phyloP scores from a whole-genome alignment of 2,888 invertebrate species.

The Phaedon cochleariae region DNA sequence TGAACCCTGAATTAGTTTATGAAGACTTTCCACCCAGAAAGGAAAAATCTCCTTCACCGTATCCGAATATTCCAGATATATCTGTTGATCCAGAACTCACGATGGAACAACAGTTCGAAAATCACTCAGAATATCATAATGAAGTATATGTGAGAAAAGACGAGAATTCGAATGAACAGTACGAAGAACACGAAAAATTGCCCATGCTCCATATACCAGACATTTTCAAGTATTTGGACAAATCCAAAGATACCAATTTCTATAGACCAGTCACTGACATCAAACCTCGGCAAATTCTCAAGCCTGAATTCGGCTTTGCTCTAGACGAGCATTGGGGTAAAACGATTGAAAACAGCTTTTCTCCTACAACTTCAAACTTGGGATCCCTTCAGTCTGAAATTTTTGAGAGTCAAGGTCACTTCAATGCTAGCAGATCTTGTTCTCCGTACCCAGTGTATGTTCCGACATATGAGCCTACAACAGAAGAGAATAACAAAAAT shows the following conservation, averaged over 20 bases:
- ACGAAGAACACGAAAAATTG: neutral
- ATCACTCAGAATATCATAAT: neutral
- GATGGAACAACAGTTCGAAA: neutral
- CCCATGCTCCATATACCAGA: slow-evolving; percentile 23
- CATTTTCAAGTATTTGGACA: slow-evolving; percentile 49
- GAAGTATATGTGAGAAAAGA: neutral
- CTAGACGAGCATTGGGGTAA: slow-evolving; percentile 47
- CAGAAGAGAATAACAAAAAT: neutral
- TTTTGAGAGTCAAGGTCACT: slow-evolving; percentile 60
- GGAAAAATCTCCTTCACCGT: slow-evolving; percentile 44
- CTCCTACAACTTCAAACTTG: slow-evolving; percentile 40
- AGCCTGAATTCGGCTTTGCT: slow-evolving; percentile 55
- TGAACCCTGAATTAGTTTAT: slow-evolving; percentile 4
- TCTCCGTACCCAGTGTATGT: slow-evolving; percentile 56
- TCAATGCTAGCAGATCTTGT: slow-evolving; percentile 54
- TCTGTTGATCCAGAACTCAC: slow-evolving; percentile 7
- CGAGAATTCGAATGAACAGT: neutral
- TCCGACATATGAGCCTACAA: slow-evolving; percentile 45
- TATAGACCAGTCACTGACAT: slow-evolving; percentile 45
- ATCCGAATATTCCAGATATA: slow-evolving; percentile 51
- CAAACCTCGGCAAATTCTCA: slow-evolving; percentile 37
- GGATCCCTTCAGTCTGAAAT: slow-evolving; percentile 57
- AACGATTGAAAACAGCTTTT: slow-evolving; percentile 50
- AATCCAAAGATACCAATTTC: slow-evolving; percentile 42
- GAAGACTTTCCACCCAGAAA: slow-evolving; percentile 19